Evolutionary conservation across 1,140 invertebrate genomes (phyloP), one percentile per base, ranked within the genome.

Genomic region (Pygmarrhopalites habei): DNA sequence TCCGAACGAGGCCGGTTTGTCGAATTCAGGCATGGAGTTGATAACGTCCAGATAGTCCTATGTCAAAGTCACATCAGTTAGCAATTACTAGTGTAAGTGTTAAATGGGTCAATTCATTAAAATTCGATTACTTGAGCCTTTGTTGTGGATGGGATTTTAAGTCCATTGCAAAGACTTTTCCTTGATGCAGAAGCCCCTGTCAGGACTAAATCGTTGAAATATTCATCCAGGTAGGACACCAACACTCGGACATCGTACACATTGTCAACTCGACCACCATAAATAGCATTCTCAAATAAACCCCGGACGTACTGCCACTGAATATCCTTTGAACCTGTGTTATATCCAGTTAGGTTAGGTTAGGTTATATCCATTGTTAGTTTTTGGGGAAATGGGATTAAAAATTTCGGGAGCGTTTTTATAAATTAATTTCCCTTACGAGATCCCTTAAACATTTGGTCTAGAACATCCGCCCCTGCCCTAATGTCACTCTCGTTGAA

Each of bases 181-280:
- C 80, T 79, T 60, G 82, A 61, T 60, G 82, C 57, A 80, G 81
- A 62, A 64, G 62, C 58, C 46, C 14, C 83, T 30, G 72, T 74
- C 72, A 74, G 82, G 75, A 73, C 78, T 71, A 46, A 76, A 25
- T 71, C 69, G 57, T 80, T 83, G 75, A 92, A 92, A 71, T 86
- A 86, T 41, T 85, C 80, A n/a, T 78, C 73, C 1, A 94, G 73
- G 73, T 93, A 92, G 0, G 86, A 82, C 14, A 80, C 75, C 25
- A 96, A 73, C 1, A 92, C 85, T 47, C 82, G 76, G 56, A 83
- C 74, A 77, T 96, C 93, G 73, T 87, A 85, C 7, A 78, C 73
- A 70, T 92, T 90, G 73, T 94, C 90, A 7, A 96, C 81, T 44
- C 90, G 77, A 1, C 92, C 92, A 1, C 92, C 92, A 73, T 94